Evolutionary conservation across 2,888 invertebrate genomes (phyloP).

Genomic region (Bembecia ichneumoniformis): DNA sequence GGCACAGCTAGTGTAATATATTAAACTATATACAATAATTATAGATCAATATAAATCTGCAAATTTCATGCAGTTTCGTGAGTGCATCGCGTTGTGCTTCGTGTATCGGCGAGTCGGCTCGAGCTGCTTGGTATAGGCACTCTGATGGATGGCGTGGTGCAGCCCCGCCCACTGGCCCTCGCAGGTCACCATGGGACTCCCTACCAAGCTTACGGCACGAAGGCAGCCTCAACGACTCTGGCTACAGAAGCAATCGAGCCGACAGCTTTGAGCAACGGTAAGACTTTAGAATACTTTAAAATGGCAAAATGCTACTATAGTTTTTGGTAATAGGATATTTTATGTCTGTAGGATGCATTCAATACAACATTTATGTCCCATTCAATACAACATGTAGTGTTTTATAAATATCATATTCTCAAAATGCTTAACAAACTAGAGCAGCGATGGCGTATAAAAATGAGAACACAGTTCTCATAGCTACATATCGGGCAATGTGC

Average conservation of each 20-base stretch:
- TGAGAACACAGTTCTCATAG: too few species aligned
- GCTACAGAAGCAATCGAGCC: constrained; percentile 87
- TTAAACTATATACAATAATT: too few species aligned
- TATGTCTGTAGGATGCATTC: neutral
- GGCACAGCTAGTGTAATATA: too few species aligned
- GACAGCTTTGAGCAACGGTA: constrained; percentile 91
- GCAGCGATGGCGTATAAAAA: too few species aligned
- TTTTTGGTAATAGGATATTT: neutral
- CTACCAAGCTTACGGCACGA: constrained; percentile 88
- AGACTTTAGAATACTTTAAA: constrained; percentile 13
- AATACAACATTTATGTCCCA: neutral
- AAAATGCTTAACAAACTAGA: too few species aligned
- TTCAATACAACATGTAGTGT: too few species aligned
- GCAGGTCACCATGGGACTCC: constrained; percentile 90
- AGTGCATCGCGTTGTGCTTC: constrained; percentile 83
- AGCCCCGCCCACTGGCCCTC: constrained; percentile 71
- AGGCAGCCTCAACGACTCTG: constrained; percentile 88
- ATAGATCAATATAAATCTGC: too few species aligned
- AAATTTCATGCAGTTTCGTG: constrained; percentile 46
- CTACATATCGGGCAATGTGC: too few species aligned
- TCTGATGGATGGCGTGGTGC: constrained; percentile 87
- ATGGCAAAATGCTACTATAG: neutral
- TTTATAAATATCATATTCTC: too few species aligned
- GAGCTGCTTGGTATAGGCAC: constrained; percentile 91
- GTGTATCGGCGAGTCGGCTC: constrained; percentile 90